phyloP scores from a whole-genome alignment of 1,140 invertebrate genomes.

The Bombus pyrosoma region DNA sequence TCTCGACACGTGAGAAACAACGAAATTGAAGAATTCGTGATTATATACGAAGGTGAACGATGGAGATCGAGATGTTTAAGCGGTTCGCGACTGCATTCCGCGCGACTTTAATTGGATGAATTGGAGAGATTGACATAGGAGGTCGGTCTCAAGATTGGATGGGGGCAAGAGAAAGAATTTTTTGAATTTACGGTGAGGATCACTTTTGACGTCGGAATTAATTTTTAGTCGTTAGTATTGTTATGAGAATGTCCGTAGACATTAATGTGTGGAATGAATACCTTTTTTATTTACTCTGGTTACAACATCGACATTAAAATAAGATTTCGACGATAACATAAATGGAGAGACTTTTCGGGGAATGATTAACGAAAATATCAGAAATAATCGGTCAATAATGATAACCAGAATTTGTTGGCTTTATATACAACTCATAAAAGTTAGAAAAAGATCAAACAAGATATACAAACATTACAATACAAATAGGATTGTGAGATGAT shows the following conservation, averaged over 20 bases:
- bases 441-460: not conserved
- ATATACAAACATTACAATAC: not conserved
- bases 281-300: not conserved
- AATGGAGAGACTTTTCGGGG: not conserved
- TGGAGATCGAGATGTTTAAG: slow-evolving; percentile 32
- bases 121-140: not conserved
- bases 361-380: not conserved
- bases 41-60: not conserved
- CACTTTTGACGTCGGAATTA: not conserved
- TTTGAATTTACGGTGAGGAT: not conserved
- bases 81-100: slow-evolving; percentile 6
- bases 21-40: not conserved
- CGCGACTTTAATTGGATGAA: slow-evolving; percentile 16
- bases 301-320: not conserved
- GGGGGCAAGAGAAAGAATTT: not conserved
- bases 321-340: not conserved
- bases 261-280: not conserved
- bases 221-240: not conserved
- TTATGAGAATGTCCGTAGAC: not conserved
- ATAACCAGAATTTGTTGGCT: not conserved
- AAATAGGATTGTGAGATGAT: not conserved
- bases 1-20: slow-evolving; percentile 1
- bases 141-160: not conserved
- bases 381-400: not conserved
- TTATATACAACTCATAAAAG: not conserved